Conservation (phyloP, 2,888 invertebrate genomes). For the Ephialtes manifestator region DNA sequence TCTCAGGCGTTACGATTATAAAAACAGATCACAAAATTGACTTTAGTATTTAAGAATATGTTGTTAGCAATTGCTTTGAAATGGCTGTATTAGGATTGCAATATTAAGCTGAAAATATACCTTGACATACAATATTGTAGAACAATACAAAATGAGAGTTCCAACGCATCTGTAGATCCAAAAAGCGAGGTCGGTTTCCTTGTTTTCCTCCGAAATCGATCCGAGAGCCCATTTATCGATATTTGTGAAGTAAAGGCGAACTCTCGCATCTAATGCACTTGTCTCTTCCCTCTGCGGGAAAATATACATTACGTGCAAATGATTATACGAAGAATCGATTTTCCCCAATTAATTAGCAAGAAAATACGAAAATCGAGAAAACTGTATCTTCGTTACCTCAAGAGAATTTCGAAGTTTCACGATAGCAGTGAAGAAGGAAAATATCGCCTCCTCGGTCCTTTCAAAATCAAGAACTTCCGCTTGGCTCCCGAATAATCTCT, state of each 20-base stretch:
- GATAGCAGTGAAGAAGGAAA: slow-evolving; percentile 77
- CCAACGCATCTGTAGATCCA: slow-evolving; percentile 83
- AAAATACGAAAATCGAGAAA: not conserved
- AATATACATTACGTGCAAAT: not conserved
- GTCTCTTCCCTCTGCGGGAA: slow-evolving; percentile 76
- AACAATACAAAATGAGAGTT: slow-evolving; percentile 80
- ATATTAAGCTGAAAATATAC: slow-evolving; percentile 69
- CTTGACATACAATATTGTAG: slow-evolving; percentile 80
- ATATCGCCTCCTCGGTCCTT: slow-evolving; percentile 77
- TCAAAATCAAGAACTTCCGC: slow-evolving; percentile 77
- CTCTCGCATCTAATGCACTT: slow-evolving; percentile 75
- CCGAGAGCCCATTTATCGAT: slow-evolving; percentile 82
- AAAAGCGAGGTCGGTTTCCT: slow-evolving; percentile 77
- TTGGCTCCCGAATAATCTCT: slow-evolving; percentile 75
- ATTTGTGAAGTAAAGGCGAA: slow-evolving; percentile 79
- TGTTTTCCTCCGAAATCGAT: slow-evolving; percentile 80
- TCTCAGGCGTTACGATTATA: too few relatives aligned
- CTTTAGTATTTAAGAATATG: too few relatives aligned
- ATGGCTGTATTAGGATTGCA: slow-evolving; percentile 19
- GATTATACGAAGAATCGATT: not conserved
- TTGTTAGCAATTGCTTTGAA: not conserved
- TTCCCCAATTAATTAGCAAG: not conserved
- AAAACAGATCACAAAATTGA: too few relatives aligned
- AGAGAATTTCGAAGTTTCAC: slow-evolving; percentile 76
- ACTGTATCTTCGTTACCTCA: slow-evolving; percentile 68